Evolutionary conservation across 2,888 invertebrate species (phyloP).

Genomic region (Drosophila quinaria): DNA sequence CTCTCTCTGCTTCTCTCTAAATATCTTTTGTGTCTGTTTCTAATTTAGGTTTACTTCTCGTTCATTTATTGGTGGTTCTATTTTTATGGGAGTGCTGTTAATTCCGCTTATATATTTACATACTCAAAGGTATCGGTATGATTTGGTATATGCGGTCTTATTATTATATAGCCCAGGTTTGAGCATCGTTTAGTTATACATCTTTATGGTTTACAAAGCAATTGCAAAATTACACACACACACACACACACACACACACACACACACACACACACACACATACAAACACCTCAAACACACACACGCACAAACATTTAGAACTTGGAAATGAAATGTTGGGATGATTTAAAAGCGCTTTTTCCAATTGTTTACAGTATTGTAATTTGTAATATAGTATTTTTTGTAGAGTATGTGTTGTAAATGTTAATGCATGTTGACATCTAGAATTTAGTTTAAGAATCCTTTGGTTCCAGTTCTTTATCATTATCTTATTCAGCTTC

Average conservation of each 20-base stretch:
- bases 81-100: slow-evolving; percentile 5
- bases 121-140: slow-evolving; percentile 49
- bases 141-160: slow-evolving; percentile 33
- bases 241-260: slow-evolving; percentile 14
- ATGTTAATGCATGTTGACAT: slow-evolving; percentile 74
- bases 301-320: slow-evolving; percentile 8
- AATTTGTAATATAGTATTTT: slow-evolving; percentile 38
- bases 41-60: slow-evolving; percentile 4
- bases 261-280: slow-evolving; percentile 9
- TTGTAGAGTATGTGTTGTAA: slow-evolving; percentile 44
- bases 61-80: slow-evolving; percentile 14
- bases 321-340: slow-evolving; percentile 27
- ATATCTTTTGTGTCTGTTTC: slow-evolving; percentile 4
- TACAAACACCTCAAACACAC: neutral
- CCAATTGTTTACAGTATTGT: slow-evolving; percentile 29
- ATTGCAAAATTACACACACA: slow-evolving; percentile 24
- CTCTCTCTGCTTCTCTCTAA: neutral
- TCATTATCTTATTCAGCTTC: neutral
- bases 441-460: slow-evolving; percentile 68
- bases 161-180: slow-evolving; percentile 22
- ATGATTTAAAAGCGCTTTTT: slow-evolving; percentile 58
- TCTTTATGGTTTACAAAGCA: slow-evolving; percentile 33
- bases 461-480: slow-evolving; percentile 27
- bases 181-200: slow-evolving; percentile 20
- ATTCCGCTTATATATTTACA: slow-evolving; percentile 53